Evolutionary conservation across 2,888 invertebrate genomes (phyloP).

Genomic region (Arge pagana): DNA sequence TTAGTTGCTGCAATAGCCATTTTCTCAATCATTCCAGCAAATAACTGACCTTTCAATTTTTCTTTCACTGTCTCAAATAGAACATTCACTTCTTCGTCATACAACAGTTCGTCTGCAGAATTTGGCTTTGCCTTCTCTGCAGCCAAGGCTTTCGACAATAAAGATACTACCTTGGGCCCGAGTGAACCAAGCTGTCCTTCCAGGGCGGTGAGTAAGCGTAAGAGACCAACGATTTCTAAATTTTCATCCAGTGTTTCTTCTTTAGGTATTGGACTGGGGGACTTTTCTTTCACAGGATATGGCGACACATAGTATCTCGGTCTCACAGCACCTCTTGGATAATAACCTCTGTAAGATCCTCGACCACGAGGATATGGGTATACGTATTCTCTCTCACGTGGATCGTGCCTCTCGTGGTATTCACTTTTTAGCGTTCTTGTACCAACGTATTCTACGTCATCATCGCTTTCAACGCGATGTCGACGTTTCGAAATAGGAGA

Average conservation of each 20-base stretch:
- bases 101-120: constrained; percentile 75
- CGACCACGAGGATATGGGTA: constrained; percentile 36
- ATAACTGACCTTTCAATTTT: constrained; percentile 78
- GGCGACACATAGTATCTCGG: constrained; percentile 42
- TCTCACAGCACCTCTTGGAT: constrained; percentile 31
- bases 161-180: constrained; percentile 77
- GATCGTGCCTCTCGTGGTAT: constrained; percentile 44
- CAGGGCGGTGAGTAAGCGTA: constrained; percentile 77
- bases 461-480: constrained; percentile 48
- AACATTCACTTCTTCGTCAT: constrained; percentile 74
- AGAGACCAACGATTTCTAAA: constrained; percentile 58
- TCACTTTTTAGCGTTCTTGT: constrained; percentile 43
- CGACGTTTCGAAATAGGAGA: constrained; percentile 18
- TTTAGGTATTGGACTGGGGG: constrained; percentile 41
- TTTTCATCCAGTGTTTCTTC: constrained; percentile 49
- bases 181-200: constrained; percentile 85
- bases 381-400: constrained; percentile 29
- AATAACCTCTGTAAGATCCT: constrained; percentile 34
- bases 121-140: constrained; percentile 75
- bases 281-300: constrained; percentile 53
- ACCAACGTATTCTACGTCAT: constrained; percentile 55
- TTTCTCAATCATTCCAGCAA: constrained; percentile 70
- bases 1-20: constrained; percentile 73
- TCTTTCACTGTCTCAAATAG: constrained; percentile 85
- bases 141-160: constrained; percentile 77